These are phyloP conservation scores for Eleginops maclovinus DNA, from an alignment of 2,113 vertebrate genomes.

Conservation along the genomic window DNA sequence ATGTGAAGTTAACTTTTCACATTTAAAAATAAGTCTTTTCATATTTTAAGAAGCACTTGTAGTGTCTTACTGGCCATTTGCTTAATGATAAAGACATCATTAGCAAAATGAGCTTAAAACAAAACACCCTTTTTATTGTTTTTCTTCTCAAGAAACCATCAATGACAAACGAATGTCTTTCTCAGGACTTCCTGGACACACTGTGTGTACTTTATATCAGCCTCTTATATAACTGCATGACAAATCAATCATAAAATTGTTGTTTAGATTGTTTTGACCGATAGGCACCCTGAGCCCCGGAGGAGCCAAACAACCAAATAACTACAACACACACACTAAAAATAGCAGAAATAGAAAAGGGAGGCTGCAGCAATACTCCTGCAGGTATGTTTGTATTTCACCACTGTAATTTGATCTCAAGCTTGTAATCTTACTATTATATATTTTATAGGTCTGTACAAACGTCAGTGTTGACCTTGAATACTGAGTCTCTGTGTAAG, in stretches of 20 bases:
- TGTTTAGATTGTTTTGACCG: slow-evolving; percentile 70
- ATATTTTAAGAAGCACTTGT: slow-evolving; percentile 28
- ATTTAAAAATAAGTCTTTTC: neutral
- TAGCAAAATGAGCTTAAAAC: slow-evolving; percentile 44
- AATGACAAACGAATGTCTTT: slow-evolving; percentile 9
- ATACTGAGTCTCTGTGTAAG: neutral
- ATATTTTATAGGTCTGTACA: slow-evolving; percentile 41
- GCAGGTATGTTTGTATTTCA: slow-evolving; percentile 30
- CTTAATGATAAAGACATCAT: slow-evolving; percentile 31
- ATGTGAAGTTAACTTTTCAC: slow-evolving; percentile 31
- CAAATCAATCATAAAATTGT: slow-evolving; percentile 78
- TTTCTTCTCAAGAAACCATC: slow-evolving; percentile 23
- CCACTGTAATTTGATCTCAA: slow-evolving; percentile 41
- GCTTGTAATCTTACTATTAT: slow-evolving; percentile 52
- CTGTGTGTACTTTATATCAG: slow-evolving; percentile 29
- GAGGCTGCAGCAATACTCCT: slow-evolving; percentile 8
- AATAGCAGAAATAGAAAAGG: slow-evolving; percentile 50
- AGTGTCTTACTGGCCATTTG: slow-evolving; percentile 28
- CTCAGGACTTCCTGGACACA: slow-evolving; percentile 34
- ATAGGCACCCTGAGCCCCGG: slow-evolving; percentile 62
- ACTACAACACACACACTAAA: slow-evolving; percentile 57
- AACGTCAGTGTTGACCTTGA: slow-evolving; percentile 62
- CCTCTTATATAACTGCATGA: slow-evolving; percentile 72
- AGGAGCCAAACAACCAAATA: slow-evolving; percentile 67
- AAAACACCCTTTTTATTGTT: slow-evolving; percentile 30